Evolutionary conservation across 2,113 vertebrate species (phyloP).

Genomic region (Neopipo cinnamomea): DNA sequence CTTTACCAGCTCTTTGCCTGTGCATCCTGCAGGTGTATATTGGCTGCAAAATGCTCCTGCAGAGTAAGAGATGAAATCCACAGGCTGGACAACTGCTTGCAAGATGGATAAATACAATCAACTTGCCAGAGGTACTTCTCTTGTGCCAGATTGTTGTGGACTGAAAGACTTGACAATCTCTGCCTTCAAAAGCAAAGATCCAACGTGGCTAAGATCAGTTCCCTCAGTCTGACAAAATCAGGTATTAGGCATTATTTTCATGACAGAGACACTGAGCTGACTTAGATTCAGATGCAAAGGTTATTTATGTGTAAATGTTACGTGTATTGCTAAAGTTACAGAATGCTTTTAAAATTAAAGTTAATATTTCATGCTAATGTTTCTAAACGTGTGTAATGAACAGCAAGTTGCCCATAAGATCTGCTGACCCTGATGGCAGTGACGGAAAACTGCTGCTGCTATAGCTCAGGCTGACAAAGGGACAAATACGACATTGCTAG

Average conservation of each 20-base stretch:
- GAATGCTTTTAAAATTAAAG: not conserved
- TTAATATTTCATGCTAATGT: not conserved
- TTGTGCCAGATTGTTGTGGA: not conserved
- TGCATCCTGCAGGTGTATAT: not conserved
- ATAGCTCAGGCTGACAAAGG: not conserved
- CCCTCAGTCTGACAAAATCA: not conserved
- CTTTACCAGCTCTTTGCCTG: not conserved
- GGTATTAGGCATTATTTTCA: not conserved
- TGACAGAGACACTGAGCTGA: not conserved
- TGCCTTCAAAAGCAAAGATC: not conserved
- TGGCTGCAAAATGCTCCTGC: not conserved
- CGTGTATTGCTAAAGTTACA: not conserved
- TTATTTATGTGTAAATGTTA: constrained; percentile 8
- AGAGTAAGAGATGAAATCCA: not conserved
- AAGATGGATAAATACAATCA: not conserved
- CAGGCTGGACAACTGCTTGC: not conserved
- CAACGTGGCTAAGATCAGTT: not conserved
- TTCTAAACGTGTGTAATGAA: not conserved
- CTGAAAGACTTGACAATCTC: not conserved
- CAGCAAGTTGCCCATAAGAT: not conserved
- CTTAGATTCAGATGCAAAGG: constrained; percentile 13
- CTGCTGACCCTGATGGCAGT: not conserved
- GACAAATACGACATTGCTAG: not conserved
- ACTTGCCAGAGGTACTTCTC: not conserved
- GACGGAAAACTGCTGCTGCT: not conserved